These are phyloP conservation scores for Amphibalanus amphitrite DNA, from an alignment of 1,140 invertebrate species.

Conservation along the genomic window DNA sequence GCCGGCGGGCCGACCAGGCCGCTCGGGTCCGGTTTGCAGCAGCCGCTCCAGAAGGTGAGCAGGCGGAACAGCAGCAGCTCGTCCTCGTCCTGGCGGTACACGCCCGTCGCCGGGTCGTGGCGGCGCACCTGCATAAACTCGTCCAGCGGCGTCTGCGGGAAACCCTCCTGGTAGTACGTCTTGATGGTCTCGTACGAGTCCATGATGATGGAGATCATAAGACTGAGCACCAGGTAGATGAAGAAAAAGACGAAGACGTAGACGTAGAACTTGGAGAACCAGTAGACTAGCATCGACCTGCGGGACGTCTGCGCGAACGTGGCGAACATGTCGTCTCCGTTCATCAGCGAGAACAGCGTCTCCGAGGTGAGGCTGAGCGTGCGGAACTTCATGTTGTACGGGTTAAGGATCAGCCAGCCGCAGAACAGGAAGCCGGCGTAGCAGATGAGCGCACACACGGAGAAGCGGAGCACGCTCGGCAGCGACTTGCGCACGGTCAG, in stretches of 20 bases:
- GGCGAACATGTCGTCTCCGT: conserved; percentile 98
- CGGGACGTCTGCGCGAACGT: conserved; percentile 85
- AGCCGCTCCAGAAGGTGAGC: neutral
- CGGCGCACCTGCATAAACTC: neutral
- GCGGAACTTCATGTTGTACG: conserved; percentile 94
- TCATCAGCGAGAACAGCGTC: conserved; percentile 87
- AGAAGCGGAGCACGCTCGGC: conserved; percentile 81
- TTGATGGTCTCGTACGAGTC: conserved; percentile 97
- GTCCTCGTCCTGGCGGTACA: too few species aligned
- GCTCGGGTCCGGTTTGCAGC: neutral
- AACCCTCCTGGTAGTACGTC: conserved; percentile 11
- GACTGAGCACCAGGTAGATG: conserved; percentile 92
- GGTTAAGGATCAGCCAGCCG: conserved; percentile 93
- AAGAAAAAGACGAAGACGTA: conserved; percentile 93
- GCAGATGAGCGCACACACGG: conserved; percentile 74
- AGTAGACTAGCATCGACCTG: conserved; percentile 76
- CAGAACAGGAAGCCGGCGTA: conserved; percentile 94
- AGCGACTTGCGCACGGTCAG: conserved; percentile 81
- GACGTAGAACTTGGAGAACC: conserved; percentile 89
- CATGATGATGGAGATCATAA: conserved; percentile 98
- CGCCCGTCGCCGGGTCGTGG: neutral
- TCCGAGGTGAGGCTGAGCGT: conserved; percentile 73
- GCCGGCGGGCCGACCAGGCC: too few species aligned
- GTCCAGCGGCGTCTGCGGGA: neutral
- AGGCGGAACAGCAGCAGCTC: neutral